Percentiles rank a stretch among this genome's conserved stretches.
Conservation (phyloP, 1,140 invertebrate species). For the Triops longicaudatus region DNA sequence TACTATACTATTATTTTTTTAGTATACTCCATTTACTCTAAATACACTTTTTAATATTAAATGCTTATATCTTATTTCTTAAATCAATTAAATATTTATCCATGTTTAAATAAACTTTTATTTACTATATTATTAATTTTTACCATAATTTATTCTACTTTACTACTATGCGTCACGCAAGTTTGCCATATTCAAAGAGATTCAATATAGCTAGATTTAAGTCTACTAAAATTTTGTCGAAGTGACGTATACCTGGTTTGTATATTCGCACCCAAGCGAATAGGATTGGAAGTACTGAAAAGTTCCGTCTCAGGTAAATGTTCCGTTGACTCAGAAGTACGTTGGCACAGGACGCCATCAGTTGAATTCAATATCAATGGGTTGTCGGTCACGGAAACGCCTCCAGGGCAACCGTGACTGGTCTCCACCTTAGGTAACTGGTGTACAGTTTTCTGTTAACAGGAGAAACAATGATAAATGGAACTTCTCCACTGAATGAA, state of each 20-base stretch:
- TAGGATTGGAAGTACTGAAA: background rate
- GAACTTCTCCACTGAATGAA: background rate
- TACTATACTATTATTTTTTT: no score
- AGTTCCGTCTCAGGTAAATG: background rate
- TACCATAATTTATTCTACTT: no score
- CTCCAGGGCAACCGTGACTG: background rate
- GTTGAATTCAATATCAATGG: background rate
- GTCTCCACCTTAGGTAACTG: background rate
- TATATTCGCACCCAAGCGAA: background rate
- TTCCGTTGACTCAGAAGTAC: background rate
- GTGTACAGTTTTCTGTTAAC: background rate
- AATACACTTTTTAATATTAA: no score
- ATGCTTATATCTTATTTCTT: no score
- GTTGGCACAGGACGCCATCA: slow-evolving; percentile 2
- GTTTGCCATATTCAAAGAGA: no score
- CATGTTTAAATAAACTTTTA: no score
- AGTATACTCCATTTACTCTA: no score
- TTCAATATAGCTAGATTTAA: no score
- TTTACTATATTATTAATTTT: no score
- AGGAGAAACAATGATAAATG: background rate
- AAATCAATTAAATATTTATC: no score
- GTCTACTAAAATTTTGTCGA: background rate
- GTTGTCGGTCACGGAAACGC: background rate
- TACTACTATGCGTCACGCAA: no score
- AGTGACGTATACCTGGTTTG: background rate